Conservation (phyloP, 2,113 vertebrate species). For the Natator depressus region DNA sequence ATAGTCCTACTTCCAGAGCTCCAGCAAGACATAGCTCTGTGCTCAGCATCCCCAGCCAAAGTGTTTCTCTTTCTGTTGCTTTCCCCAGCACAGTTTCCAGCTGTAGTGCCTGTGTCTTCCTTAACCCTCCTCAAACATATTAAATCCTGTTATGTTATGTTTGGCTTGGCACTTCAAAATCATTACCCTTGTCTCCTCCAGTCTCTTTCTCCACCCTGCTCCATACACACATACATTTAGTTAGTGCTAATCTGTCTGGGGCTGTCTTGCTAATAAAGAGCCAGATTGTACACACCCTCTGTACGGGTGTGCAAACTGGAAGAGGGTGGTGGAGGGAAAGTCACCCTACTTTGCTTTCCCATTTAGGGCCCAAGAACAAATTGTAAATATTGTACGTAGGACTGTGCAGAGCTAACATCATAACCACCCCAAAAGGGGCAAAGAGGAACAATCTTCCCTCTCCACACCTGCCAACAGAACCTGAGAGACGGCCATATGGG, state of each 20-base stretch:
- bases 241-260: not conserved
- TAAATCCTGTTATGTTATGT: not conserved
- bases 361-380: not conserved
- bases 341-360: not conserved
- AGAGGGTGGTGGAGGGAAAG: not conserved
- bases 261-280: not conserved
- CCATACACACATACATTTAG: not conserved
- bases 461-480: not conserved
- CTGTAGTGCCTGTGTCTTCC: rapidly evolving
- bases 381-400: not conserved
- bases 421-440: not conserved
- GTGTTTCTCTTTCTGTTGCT: not conserved
- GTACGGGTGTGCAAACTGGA: not conserved
- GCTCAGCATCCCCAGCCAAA: conserved; percentile 9
- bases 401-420: not conserved
- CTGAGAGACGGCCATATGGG: not conserved
- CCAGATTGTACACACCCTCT: not conserved
- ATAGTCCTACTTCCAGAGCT: not conserved
- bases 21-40: not conserved
- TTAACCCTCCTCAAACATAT: not conserved
- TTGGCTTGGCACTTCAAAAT: rapidly evolving
- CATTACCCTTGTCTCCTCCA: not conserved
- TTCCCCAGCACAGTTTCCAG: not conserved
- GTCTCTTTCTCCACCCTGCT: not conserved
- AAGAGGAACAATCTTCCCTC: not conserved